Evolutionary conservation across 2,888 invertebrate species (phyloP).

Genomic region (Pteria penguin): DNA sequence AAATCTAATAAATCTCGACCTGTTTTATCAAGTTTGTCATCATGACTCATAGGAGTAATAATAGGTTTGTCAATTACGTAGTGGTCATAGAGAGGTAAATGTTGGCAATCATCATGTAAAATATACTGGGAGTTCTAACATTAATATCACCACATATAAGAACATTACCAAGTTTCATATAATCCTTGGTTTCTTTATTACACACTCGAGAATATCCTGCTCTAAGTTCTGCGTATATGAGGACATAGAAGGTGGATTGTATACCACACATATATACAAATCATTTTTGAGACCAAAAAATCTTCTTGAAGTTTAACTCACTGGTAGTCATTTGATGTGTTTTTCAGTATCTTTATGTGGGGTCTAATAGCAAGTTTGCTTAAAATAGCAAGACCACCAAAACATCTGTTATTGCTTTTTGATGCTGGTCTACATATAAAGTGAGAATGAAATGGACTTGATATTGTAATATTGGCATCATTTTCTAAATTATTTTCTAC

Average conservation of each 20-base stretch:
- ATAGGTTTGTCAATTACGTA: no score
- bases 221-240: conserved; percentile 6
- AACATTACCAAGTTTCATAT: conserved; percentile 2
- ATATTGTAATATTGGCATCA: not conserved
- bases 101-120: conserved; percentile 4
- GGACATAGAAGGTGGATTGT: conserved; percentile 21
- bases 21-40: no score
- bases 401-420: conserved; percentile 11
- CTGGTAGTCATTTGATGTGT: conserved; percentile 21
- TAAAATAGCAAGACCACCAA: conserved; percentile 31
- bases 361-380: conserved; percentile 11
- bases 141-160: conserved; percentile 15
- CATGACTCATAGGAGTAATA: no score
- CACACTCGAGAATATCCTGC: conserved; percentile 26
- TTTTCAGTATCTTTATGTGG: conserved; percentile 14
- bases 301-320: conserved; percentile 25
- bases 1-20: no score
- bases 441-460: conserved; percentile 6
- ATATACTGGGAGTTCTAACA: conserved; percentile 18
- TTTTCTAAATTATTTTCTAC: conserved; percentile 11
- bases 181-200: conserved; percentile 21
- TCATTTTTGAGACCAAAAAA: conserved; percentile 19
- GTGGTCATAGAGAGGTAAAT: no score
- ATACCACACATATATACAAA: conserved; percentile 26
- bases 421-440: conserved; percentile 12